These are phyloP conservation scores for Thamnophis elegans DNA, from an alignment of 2,797 vertebrate genomes.

Conservation along the genomic window DNA sequence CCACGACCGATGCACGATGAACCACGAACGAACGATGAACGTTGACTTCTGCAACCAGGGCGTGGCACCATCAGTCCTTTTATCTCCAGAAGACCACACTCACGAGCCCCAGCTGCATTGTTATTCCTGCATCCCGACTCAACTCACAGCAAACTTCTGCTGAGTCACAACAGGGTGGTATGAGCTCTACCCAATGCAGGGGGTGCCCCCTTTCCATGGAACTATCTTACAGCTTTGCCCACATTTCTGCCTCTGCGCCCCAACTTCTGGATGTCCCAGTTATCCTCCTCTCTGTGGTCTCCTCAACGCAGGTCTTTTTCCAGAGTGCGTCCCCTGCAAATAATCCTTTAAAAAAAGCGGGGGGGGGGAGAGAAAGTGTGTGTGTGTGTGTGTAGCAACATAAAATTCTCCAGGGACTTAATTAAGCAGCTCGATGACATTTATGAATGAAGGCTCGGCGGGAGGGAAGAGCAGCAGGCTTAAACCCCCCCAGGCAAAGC, in stretches of 20 bases:
- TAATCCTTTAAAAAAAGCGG: not conserved
- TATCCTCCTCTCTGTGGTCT: not conserved
- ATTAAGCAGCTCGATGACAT: fast-evolving
- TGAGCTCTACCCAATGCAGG: not conserved
- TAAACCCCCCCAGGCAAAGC: not conserved
- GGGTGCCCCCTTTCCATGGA: not conserved
- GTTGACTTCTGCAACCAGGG: too few species aligned
- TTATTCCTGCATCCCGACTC: too few species aligned
- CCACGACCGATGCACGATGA: too few species aligned
- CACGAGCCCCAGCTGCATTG: too few species aligned
- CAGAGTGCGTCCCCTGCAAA: not conserved
- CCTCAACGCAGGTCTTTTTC: not conserved
- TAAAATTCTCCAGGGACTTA: not conserved
- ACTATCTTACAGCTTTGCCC: not conserved
- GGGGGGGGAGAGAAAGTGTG: not conserved
- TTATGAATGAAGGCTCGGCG: not conserved
- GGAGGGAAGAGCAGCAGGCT: not conserved
- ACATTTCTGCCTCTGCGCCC: not conserved
- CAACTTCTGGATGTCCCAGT: not conserved
- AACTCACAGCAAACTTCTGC: too few species aligned
- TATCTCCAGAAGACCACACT: too few species aligned
- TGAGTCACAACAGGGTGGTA: too few species aligned
- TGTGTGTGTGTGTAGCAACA: too few species aligned
- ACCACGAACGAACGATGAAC: too few species aligned
- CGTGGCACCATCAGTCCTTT: too few species aligned